Percentiles rank a stretch among this genome's conserved stretches.
Evolutionary conservation across 2,797 vertebrate genomes (phyloP).

Genomic region (Sebastes alutus): DNA sequence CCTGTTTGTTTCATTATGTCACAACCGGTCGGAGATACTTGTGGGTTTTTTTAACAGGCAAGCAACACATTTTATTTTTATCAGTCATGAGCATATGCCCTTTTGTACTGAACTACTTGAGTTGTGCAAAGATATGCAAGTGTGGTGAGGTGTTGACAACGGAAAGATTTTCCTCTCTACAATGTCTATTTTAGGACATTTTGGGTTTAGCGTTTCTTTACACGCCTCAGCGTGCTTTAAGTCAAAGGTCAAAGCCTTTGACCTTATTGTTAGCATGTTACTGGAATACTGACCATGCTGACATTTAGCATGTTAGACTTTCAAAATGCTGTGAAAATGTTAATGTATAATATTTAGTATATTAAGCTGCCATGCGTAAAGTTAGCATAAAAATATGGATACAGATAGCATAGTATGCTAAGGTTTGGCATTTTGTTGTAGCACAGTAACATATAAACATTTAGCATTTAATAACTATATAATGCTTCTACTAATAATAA

Average conservation of each 20-base stretch:
- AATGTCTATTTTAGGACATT: background rate
- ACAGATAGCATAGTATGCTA: background rate
- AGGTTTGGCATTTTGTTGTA: background rate
- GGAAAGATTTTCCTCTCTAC: background rate
- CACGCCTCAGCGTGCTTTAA: background rate
- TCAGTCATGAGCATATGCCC: constrained; percentile 5
- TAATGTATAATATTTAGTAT: background rate
- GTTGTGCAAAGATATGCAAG: background rate
- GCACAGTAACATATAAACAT: background rate
- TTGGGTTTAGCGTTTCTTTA: background rate
- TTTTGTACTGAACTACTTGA: constrained; percentile 5
- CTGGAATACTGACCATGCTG: background rate
- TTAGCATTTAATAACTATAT: background rate
- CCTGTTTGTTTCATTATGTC: constrained; percentile 63
- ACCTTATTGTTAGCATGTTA: background rate
- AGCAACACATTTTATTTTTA: constrained; percentile 17
- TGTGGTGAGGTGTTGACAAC: background rate
- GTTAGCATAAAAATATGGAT: too few species aligned
- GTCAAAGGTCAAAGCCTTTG: background rate
- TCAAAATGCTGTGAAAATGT: background rate
- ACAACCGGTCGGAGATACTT: constrained; percentile 15
- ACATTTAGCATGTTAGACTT: background rate
- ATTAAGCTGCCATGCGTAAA: background rate
- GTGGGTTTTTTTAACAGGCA: constrained; percentile 25
- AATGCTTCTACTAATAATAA: background rate